Conservation (phyloP, 2,113 vertebrate genomes). For the Phaethornis superciliosus region DNA sequence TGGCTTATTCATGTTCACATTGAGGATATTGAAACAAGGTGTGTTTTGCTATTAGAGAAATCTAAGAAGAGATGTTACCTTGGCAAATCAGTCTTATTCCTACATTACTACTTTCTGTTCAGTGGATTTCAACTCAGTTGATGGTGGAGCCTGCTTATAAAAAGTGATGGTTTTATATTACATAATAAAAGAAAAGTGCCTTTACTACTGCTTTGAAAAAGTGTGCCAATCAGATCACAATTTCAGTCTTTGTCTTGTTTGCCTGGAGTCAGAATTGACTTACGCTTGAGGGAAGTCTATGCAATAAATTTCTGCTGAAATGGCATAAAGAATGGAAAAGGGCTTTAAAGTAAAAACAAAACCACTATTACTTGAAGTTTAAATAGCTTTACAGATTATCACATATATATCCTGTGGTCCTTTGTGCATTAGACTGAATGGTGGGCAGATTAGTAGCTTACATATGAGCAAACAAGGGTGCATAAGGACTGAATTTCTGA, state of each 20-base stretch:
- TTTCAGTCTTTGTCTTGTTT: neutral
- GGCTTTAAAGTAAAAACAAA: constrained; percentile 35
- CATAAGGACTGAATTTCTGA: neutral
- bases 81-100: neutral
- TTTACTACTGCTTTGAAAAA: neutral
- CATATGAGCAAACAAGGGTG: neutral
- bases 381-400: constrained; percentile 24
- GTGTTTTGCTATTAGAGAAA: neutral
- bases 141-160: neutral
- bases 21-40: neutral
- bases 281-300: neutral
- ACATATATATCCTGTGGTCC: constrained; percentile 22
- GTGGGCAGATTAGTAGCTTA: neutral
- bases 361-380: neutral
- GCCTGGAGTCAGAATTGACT: neutral
- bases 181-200: neutral
- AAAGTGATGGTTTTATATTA: neutral
- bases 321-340: neutral
- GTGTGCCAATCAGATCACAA: neutral
- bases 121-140: neutral
- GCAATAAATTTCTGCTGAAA: constrained; percentile 35
- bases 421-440: neutral
- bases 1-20: neutral
- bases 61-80: neutral
- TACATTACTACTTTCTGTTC: neutral